Evolutionary conservation across 2,888 invertebrate genomes (phyloP), one percentile per base, ranked within the genome.

Genomic region (Acanthopleura granulata): DNA sequence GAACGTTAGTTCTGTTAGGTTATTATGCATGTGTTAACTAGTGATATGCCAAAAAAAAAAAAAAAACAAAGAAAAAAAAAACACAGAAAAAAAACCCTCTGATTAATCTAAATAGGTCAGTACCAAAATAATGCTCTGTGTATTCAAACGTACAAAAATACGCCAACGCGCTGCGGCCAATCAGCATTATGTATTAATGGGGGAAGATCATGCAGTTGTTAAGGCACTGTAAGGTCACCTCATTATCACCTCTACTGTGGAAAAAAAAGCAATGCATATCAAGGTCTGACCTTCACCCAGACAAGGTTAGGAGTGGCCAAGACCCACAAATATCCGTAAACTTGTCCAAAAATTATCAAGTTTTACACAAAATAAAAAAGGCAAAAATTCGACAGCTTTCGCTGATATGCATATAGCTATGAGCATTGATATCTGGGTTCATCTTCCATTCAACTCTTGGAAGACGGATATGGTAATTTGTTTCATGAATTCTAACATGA

Each of bases 241-340:
- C 57, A 57, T n/a, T 57, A 22, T 57, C 22, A 57, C 22, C 57
- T n/a, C 57, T n/a, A 18, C 57, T 57, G 57, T 18, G 18, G 18
- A n/a, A 57, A 57, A 57, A 27, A 66, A 66, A 66, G 66, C 66
- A 66, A 66, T 66, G 66, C 66, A 66, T 66, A 66, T 66, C 66
- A 66, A 27, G 66, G 66, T 27, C 66, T 18, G 16, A 25, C 66
- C 29, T 3, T 25, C 66, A 66, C 66, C 66, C 22, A 15, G 1
- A 66, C 22, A 27, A 27, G 29, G n/a, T 12, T 16, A 66, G 66
- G 18, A 27, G 66, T 27, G 29, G 29, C 25, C 16, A 6, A 25
- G 66, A 27, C 66, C 66, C 66, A 66, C 57, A 66, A 66, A 66
- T 66, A 66, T 66, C 66, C 16, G 14, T 66, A 66, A 66, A 66